Conservation (phyloP, 2,797 vertebrate genomes). For the Tauraco hartlaubi region DNA sequence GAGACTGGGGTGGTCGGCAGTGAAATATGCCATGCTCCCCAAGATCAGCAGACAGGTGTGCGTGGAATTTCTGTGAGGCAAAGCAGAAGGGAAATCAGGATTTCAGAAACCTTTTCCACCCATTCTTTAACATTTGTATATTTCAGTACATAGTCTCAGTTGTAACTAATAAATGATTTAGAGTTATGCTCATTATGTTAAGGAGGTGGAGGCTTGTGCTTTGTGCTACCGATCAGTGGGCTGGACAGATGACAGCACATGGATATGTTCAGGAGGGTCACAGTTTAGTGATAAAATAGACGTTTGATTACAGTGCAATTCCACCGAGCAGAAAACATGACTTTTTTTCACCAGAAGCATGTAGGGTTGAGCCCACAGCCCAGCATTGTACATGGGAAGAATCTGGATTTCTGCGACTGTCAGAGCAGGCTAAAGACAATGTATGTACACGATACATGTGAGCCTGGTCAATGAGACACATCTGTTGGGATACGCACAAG, state of each 20-base stretch:
- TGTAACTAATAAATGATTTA: neutral
- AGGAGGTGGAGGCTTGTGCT: neutral
- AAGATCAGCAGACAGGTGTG: rapidly evolving
- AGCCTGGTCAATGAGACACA: rapidly evolving
- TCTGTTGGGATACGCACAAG: rapidly evolving
- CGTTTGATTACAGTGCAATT: neutral
- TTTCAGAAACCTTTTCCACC: neutral
- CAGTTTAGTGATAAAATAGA: neutral
- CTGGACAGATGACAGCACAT: neutral
- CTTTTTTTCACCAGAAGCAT: neutral
- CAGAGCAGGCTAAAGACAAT: neutral
- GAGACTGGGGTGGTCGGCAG: rapidly evolving
- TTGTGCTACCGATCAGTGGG: neutral
- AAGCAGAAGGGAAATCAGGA: neutral
- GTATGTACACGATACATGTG: rapidly evolving
- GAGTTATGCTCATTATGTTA: rapidly evolving
- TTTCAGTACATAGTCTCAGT: rapidly evolving
- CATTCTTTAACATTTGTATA: rapidly evolving
- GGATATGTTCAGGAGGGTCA: rapidly evolving
- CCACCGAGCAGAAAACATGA: neutral
- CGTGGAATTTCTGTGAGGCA: rapidly evolving
- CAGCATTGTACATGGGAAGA: rapidly evolving
- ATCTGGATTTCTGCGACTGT: neutral
- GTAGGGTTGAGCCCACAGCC: neutral
- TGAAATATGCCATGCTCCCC: rapidly evolving